These are phyloP conservation scores for Leptopilina myrica DNA, from an alignment of 2,888 invertebrate genomes.

Conservation along the genomic window DNA sequence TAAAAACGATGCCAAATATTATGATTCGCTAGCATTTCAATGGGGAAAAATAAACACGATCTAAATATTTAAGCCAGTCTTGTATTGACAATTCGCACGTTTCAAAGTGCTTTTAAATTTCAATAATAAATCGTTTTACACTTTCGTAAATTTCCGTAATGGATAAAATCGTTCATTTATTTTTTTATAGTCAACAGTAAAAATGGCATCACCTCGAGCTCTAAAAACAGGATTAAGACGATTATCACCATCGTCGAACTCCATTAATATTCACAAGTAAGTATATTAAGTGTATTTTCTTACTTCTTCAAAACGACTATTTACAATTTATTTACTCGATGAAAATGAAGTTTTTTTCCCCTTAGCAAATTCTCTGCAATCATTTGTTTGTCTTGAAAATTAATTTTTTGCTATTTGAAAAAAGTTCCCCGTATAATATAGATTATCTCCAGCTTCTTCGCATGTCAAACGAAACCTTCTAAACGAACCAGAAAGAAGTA, in stretches of 20 bases:
- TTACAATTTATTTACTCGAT: no score
- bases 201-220: conserved; percentile 67
- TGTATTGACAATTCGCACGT: background rate
- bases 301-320: no score
- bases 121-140: background rate
- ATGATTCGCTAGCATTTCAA: background rate
- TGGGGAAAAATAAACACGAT: background rate
- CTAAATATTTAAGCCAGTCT: conserved; percentile 16
- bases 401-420: background rate
- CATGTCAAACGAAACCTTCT: conserved; percentile 51
- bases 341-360: no score
- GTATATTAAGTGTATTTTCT: background rate
- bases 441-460: conserved; percentile 60
- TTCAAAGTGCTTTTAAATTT: conserved; percentile 10
- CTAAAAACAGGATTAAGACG: conserved; percentile 55
- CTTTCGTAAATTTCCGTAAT: background rate
- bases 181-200: background rate
- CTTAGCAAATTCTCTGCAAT: no score
- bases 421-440: conserved; percentile 44
- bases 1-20: background rate
- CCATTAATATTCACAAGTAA: conserved; percentile 58
- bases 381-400: no score
- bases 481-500: conserved; percentile 16
- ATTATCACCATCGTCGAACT: conserved; percentile 61
- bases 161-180: background rate